Conservation (phyloP, 2,888 invertebrate species). For the Tanytarsus gracilentus region DNA sequence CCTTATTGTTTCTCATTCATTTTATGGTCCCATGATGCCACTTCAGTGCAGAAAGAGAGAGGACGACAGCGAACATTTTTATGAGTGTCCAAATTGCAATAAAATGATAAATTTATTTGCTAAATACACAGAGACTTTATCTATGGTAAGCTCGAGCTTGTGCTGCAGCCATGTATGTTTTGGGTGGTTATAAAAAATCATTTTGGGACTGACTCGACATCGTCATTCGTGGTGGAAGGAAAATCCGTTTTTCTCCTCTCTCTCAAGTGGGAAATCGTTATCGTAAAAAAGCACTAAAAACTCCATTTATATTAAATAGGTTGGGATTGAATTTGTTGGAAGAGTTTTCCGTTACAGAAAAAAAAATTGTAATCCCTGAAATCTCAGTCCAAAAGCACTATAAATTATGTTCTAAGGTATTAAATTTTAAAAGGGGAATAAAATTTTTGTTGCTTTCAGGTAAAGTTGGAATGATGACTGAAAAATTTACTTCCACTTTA, state of each 20-base stretch:
- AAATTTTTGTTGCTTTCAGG: neutral
- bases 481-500: no score
- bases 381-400: slow-evolving; percentile 1
- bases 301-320: slow-evolving; percentile 29
- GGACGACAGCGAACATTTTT: neutral
- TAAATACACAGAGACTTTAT: slow-evolving; percentile 24
- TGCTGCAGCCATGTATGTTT: neutral
- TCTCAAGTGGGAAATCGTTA: slow-evolving; percentile 27
- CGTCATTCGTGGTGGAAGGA: neutral
- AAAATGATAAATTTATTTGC: slow-evolving; percentile 28
- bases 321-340: slow-evolving; percentile 22
- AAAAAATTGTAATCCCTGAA: slow-evolving; percentile 21
- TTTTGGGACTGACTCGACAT: slow-evolving; percentile 6
- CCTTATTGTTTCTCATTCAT: neutral
- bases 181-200: slow-evolving; percentile 4
- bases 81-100: slow-evolving; percentile 25
- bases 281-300: slow-evolving; percentile 29
- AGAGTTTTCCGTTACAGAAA: neutral
- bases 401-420: neutral
- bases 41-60: neutral
- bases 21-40: neutral
- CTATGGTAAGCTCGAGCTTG: neutral
- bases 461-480: no score
- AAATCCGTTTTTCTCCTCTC: slow-evolving; percentile 2
- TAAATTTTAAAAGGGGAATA: neutral